A percentile compares a stretch with the other conserved stretches of the same genome.
Evolutionary conservation across 2,113 vertebrate genomes (phyloP).

Genomic region (Cyphomyrus discorhynchus): DNA sequence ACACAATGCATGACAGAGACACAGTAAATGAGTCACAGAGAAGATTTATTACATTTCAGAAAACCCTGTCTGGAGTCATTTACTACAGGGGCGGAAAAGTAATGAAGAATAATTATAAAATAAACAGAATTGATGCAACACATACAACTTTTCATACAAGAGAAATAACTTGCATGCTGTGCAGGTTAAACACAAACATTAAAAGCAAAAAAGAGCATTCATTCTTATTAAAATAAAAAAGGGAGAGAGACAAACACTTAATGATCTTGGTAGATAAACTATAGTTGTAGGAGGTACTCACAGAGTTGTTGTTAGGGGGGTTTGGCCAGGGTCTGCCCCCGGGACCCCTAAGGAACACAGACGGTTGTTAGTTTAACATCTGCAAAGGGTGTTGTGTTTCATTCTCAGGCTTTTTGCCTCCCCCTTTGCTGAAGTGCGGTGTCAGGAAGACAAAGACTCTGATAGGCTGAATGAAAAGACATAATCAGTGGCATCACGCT

Average conservation of each 20-base stretch:
- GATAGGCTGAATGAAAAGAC: background rate
- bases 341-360: constrained; percentile 75
- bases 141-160: background rate
- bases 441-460: background rate
- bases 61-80: background rate
- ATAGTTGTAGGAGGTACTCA: constrained; percentile 60
- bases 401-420: background rate
- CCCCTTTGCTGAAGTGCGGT: background rate
- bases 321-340: constrained; percentile 96
- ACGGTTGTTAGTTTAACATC: background rate
- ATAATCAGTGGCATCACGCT: background rate
- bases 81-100: background rate
- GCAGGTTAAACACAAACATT: background rate
- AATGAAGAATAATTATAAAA: background rate
- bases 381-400: background rate
- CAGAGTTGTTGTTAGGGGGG: constrained; percentile 90
- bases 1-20: background rate
- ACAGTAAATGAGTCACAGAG: background rate
- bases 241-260: background rate
- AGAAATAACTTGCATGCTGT: background rate
- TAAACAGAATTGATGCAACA: background rate
- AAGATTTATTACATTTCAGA: background rate
- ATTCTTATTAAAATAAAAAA: background rate
- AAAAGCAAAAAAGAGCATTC: background rate
- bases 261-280: background rate